phyloP scores from a whole-genome alignment of 2,797 vertebrate genomes.

The Anomalospiza imberbis region DNA sequence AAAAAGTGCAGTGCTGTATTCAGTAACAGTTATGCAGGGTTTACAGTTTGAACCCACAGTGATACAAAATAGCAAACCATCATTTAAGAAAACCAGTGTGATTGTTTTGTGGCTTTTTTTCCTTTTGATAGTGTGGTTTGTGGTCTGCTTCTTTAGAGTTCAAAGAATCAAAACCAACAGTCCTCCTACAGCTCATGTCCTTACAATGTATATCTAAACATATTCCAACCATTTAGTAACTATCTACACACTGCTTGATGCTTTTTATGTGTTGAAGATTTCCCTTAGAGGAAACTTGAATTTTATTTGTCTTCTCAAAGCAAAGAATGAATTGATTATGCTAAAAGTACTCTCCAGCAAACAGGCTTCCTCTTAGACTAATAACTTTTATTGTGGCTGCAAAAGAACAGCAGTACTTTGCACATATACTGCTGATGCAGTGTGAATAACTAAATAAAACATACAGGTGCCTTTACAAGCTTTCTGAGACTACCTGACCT shows the following conservation, averaged over 20 bases:
- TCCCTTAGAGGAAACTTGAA: not conserved
- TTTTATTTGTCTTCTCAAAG: not conserved
- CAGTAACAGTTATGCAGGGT: not conserved
- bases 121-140: conserved; percentile 25
- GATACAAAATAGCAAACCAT: not conserved
- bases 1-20: not conserved
- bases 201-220: not conserved
- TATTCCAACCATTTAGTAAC: not conserved
- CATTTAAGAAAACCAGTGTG: not conserved
- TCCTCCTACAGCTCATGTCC: not conserved
- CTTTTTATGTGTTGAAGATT: not conserved
- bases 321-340: not conserved
- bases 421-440: not conserved
- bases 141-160: conserved; percentile 19
- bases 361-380: not conserved
- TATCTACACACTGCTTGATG: not conserved
- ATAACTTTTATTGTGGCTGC: not conserved
- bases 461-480: not conserved
- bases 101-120: conserved; percentile 17
- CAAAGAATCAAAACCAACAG: not conserved
- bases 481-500: not conserved
- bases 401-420: not conserved
- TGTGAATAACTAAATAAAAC: not conserved
- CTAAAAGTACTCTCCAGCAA: not conserved
- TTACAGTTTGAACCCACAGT: not conserved